Evolutionary conservation across 2,797 vertebrate genomes (phyloP).

Genomic region (Anguilla megastoma): DNA sequence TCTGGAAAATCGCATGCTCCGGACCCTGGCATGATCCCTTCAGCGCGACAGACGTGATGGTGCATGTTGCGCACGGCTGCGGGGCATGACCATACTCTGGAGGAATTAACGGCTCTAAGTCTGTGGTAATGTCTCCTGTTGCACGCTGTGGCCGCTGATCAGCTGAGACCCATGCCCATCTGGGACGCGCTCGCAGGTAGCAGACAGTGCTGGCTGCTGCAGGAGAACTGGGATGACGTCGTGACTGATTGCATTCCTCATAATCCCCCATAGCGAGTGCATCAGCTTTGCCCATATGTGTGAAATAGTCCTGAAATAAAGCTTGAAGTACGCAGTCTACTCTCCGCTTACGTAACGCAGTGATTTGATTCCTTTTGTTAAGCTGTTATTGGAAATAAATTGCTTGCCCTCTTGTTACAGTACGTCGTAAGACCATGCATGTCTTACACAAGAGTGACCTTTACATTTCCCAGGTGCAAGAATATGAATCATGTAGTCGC

Average conservation of each 20-base stretch:
- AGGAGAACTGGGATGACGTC: neutral
- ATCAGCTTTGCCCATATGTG: slow-evolving; percentile 30
- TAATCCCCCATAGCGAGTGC: neutral
- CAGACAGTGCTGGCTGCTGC: neutral
- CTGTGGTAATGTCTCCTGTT: neutral
- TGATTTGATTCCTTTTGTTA: slow-evolving; percentile 30
- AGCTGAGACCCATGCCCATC: neutral
- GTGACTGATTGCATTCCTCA: slow-evolving; percentile 13
- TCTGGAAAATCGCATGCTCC: neutral
- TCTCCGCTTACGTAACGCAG: slow-evolving; percentile 5
- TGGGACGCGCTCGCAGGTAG: neutral
- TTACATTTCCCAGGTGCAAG: slow-evolving; percentile 29
- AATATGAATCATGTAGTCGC: slow-evolving; percentile 1
- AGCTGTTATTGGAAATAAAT: slow-evolving; percentile 31
- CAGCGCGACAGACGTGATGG: neutral
- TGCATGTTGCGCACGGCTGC: neutral
- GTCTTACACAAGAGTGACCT: slow-evolving; percentile 14
- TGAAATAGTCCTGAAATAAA: slow-evolving; percentile 28
- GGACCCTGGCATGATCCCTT: slow-evolving; percentile 13
- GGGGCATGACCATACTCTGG: neutral
- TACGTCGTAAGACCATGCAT: slow-evolving; percentile 7
- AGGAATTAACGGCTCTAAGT: neutral
- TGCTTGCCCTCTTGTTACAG: neutral
- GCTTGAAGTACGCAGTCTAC: slow-evolving; percentile 15
- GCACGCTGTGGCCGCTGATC: neutral